Base-by-base conservation (phyloP, 2,797 vertebrate genomes). In the Enteromius radiatus region DNA sequence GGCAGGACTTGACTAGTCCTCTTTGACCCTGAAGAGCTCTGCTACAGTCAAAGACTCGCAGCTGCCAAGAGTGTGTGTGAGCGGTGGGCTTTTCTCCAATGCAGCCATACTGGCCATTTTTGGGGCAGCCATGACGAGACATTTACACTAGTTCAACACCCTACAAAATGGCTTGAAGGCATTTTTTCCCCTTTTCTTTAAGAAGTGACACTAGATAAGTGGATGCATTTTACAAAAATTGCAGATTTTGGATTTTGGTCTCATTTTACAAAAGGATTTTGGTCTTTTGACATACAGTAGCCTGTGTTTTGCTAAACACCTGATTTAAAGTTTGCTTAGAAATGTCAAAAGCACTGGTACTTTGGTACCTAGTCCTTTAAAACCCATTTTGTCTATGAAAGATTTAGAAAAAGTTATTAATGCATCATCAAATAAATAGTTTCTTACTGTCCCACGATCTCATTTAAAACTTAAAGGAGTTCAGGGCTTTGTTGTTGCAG, bases 1-100 rank as follows among this genome's bases (percentile, higher is more conserved):
- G 75, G 83, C 84, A 76, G 65, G 56, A 74, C 78, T 85, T 54
- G 54, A 76, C 83, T 78, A 82, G 67, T 81, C 70, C 74, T 83
- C 33, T 85, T 77, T 85, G 85, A 86, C 85, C 87, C 83, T 64
- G 78, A 67, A 69, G 23, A 65, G 83, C 80, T 81, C 68, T 56
- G 73, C 80, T 78, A 70, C 54, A 45, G 28, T 21, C 45, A 77
- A 84, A 76, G 68, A 54, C 38, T 56, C 15, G 47, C 81, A 83
- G 84, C 78, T 88, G 87, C 87, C 87, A 88, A 86, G 81, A 64
- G 47, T 52, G 67, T 71, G 70, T 67, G 78, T 56, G 75, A 76
- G 80, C 54, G 70, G 52, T 70, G 80, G 78, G 79, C 68, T 79
- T 61, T 73, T 67, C 45, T 84, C 77, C 38, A 63, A 61, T 28